Evolutionary conservation across 2,888 invertebrate species (phyloP).

Genomic region (Polyploca ridens): DNA sequence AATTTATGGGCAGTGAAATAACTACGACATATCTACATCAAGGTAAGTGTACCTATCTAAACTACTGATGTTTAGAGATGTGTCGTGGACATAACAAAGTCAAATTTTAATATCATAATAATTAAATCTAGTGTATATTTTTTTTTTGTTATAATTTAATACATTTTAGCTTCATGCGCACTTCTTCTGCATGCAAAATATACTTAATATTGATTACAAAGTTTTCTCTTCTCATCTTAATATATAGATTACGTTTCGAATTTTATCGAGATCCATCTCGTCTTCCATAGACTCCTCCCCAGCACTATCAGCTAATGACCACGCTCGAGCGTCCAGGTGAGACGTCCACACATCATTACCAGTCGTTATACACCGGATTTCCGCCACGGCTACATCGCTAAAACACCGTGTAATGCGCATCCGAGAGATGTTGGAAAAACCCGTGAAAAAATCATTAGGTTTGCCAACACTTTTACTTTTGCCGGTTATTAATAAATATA

Average conservation of each 20-base stretch:
- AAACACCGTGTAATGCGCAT: conserved; percentile 69
- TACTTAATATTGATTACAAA: too few species aligned
- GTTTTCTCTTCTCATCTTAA: too few species aligned
- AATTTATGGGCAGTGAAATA: too few species aligned
- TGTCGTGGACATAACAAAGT: too few species aligned
- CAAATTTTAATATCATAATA: too few species aligned
- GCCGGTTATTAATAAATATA: background rate
- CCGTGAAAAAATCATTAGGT: conserved; percentile 17
- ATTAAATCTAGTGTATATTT: too few species aligned
- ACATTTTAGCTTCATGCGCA: too few species aligned
- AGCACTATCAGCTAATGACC: conserved; percentile 62
- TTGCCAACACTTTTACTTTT: conserved; percentile 5
- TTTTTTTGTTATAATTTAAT: too few species aligned
- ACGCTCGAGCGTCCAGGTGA: conserved; percentile 62
- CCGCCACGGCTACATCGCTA: conserved; percentile 59
- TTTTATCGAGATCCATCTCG: background rate
- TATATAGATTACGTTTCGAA: background rate
- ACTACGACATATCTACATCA: too few species aligned
- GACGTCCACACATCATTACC: conserved; percentile 77
- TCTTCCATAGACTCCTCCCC: conserved; percentile 30
- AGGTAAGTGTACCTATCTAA: background rate
- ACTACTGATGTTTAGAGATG: too few species aligned
- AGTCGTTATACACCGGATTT: conserved; percentile 71
- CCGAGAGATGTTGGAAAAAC: conserved; percentile 9
- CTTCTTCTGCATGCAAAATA: too few species aligned